phyloP scores from a whole-genome alignment of 2,113 vertebrate species.

The Melospiza melodia region DNA sequence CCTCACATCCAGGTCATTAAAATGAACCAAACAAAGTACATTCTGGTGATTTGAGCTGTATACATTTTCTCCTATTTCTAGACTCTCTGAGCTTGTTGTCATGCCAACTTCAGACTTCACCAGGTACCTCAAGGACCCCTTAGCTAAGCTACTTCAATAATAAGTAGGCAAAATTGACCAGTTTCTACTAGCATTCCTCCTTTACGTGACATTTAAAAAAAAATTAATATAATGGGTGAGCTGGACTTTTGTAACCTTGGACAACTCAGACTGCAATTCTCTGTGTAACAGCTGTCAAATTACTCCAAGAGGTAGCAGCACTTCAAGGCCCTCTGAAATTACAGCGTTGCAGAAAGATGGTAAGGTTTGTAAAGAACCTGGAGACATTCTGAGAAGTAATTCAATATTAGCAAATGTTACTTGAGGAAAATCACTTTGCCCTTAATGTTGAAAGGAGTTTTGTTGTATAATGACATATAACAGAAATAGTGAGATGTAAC shows the following conservation, averaged over 20 bases:
- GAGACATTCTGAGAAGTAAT: background rate
- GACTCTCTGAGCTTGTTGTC: constrained; percentile 38
- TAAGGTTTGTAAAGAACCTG: background rate
- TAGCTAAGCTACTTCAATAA: constrained; percentile 42
- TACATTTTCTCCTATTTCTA: constrained; percentile 27
- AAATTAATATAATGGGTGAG: constrained; percentile 3
- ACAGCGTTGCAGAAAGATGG: background rate
- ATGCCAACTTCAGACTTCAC: constrained; percentile 57
- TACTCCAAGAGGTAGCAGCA: constrained; percentile 20
- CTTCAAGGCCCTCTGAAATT: constrained; percentile 26
- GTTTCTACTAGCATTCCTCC: constrained; percentile 3
- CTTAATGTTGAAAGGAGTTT: background rate
- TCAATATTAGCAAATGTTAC: constrained; percentile 8
- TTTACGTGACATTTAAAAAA: constrained; percentile 1
- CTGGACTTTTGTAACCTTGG: constrained; percentile 39
- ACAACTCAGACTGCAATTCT: constrained; percentile 6
- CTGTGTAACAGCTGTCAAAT: background rate
- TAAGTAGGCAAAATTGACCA: constrained; percentile 50
- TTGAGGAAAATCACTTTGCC: constrained; percentile 7
- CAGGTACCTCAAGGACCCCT: constrained; percentile 50
- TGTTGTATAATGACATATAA: background rate
- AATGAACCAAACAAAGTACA: background rate
- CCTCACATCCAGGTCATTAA: background rate
- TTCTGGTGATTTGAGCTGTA: background rate
- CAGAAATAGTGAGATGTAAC: background rate